Percentiles rank a stretch among this genome's conserved stretches.
These are phyloP conservation scores for Sternotherus odoratus DNA, from an alignment of 2,797 vertebrate species.

Conservation along the genomic window DNA sequence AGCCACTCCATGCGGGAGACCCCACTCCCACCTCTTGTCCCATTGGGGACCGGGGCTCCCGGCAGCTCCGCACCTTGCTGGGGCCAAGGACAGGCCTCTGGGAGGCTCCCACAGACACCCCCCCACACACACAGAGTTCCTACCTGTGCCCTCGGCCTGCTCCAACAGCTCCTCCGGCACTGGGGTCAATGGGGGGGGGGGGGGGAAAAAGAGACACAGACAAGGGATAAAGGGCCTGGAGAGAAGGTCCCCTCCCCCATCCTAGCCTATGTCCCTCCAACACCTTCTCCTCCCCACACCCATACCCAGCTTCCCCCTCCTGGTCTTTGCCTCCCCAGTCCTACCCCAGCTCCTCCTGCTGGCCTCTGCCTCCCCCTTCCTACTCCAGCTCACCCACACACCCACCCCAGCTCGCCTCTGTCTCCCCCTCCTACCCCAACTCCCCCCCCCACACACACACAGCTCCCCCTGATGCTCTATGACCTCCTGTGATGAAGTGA, in stretches of 20 bases:
- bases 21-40: neutral
- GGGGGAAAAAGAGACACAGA: neutral
- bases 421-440: neutral
- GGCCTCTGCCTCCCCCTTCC: neutral
- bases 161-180: slow-evolving; percentile 36
- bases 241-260: neutral
- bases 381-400: neutral
- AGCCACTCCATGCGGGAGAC: neutral
- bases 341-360: neutral
- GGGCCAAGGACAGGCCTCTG: neutral
- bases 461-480: neutral
- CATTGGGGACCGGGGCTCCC: neutral
- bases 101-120: neutral
- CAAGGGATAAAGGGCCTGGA: neutral
- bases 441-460: neutral
- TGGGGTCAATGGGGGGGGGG: slow-evolving; percentile 66
- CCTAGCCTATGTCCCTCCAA: too few relatives aligned
- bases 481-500: neutral
- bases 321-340: neutral
- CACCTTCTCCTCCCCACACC: neutral
- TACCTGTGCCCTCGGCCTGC: slow-evolving; percentile 78
- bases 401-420: neutral
- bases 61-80: neutral
- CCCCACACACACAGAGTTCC: too few relatives aligned
- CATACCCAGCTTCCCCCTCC: neutral